Conservation (phyloP, 2,888 invertebrate genomes). For the Luffia ferchaultella region DNA sequence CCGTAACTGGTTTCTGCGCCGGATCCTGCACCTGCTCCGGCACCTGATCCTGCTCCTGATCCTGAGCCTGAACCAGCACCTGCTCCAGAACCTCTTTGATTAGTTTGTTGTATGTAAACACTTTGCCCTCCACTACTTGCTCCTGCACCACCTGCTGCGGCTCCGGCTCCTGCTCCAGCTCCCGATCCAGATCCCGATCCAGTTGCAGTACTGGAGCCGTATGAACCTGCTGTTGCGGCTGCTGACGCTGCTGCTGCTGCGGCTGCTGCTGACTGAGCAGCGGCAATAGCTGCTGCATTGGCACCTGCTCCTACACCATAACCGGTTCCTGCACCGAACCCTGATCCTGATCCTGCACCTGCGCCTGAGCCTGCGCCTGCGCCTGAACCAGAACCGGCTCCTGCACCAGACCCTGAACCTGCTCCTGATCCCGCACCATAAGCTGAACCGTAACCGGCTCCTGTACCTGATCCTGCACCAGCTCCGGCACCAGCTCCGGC, state of each 20-base stretch:
- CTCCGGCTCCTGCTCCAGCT: constrained; percentile 3
- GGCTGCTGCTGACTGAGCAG: constrained; percentile 7
- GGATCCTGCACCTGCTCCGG: constrained; percentile 3
- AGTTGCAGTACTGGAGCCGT: background rate
- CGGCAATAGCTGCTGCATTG: background rate
- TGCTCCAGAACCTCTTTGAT: background rate
- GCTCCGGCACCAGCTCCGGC: background rate
- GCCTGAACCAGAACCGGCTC: constrained; percentile 3
- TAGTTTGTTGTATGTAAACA: background rate
- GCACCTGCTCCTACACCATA: background rate
- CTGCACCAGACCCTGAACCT: background rate
- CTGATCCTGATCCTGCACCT: constrained; percentile 6
- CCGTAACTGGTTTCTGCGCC: constrained; percentile 10
- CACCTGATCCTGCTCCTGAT: constrained; percentile 2
- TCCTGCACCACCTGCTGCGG: constrained; percentile 3
- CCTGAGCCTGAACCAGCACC: constrained; percentile 1
- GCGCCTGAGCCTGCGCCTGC: constrained; percentile 9
- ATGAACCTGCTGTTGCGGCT: constrained; percentile 2
- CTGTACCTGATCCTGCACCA: background rate
- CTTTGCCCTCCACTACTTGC: background rate
- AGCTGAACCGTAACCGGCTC: background rate
- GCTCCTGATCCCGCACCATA: background rate
- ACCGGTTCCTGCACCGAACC: background rate
- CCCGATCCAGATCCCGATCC: constrained; percentile 5
- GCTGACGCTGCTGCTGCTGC: constrained; percentile 9